Evolutionary conservation across 2,113 vertebrate genomes (phyloP), one percentile per base, ranked within the genome.

Genomic region (Silurus meridionalis): DNA sequence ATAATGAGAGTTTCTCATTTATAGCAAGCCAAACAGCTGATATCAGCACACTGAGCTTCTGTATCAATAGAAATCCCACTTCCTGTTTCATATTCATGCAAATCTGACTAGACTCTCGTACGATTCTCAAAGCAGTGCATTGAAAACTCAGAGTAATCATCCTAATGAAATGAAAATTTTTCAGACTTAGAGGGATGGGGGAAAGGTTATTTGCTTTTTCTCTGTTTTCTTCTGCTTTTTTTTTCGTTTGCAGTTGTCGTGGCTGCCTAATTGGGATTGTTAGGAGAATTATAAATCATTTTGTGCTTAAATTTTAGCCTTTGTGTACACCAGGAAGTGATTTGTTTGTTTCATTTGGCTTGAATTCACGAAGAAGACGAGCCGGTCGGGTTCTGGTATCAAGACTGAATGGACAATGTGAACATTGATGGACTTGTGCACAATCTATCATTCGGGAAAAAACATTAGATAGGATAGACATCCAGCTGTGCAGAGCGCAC

Each of bases 221-320:
- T 75, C 72, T 75, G 6, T 83, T 60, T 74, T 82, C 55, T 7
- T 72, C 58, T 74, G 75, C 55, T 7, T 72, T 50, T 71, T 48
- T 75, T 85, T 66, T 60, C 67, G 78, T 63, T 11, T n/a, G 46
- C 15, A 60, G 71, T 60, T 78, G n/a, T 25, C 58, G 3, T 61
- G 67, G 71, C 83, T 78, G 63, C 28, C 79, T 85, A 88, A 88
- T 82, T 88, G 79, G 71, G 60, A 85, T 85, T 80, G 85, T 82
- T 88, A 88, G 58, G 63, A 83, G 86, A 25, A 85, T 75, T 71
- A 60, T 60, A 82, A 86, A 82, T 82, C 46, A 86, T 86, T 86
- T 84, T 67, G 64, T 69, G 78, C 11, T 28, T 84, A 64, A 77
- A 77, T 75, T 60, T 53, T 64, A 53, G 79, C 14, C 46, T 81